Conservation (phyloP, 2,113 vertebrate genomes). For the Bubalus kerabau region DNA sequence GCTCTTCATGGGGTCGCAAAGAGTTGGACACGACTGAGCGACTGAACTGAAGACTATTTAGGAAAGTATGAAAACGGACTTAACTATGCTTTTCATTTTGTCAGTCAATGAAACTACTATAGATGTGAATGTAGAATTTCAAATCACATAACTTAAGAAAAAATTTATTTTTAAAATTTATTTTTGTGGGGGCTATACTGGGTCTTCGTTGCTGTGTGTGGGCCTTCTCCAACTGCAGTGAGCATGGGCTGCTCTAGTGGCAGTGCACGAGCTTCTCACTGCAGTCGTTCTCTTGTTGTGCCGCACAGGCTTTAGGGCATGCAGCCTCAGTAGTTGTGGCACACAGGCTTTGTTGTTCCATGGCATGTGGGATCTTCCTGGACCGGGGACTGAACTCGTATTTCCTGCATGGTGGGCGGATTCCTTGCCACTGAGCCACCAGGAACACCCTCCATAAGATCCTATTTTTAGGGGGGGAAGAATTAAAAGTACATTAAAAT, state of each 20-base stretch:
- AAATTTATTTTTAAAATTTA: not conserved
- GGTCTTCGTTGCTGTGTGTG: not conserved
- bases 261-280: not conserved
- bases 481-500: constrained; percentile 6
- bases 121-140: not conserved
- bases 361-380: not conserved
- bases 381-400: not conserved
- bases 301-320: not conserved
- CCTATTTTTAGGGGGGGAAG: not conserved
- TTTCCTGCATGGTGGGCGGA: not conserved
- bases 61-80: not conserved
- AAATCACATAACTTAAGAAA: not conserved
- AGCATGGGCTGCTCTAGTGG: not conserved
- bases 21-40: too few relatives aligned
- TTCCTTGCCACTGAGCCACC: not conserved
- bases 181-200: not conserved
- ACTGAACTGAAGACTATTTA: not conserved
- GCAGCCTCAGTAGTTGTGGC: not conserved
- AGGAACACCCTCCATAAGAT: not conserved
- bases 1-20: too few relatives aligned
- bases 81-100: not conserved
- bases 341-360: not conserved
- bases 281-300: not conserved
- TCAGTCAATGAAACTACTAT: not conserved
- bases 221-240: not conserved